Conservation (phyloP, 2,888 invertebrate species). For the Lamellibrachia columna region DNA sequence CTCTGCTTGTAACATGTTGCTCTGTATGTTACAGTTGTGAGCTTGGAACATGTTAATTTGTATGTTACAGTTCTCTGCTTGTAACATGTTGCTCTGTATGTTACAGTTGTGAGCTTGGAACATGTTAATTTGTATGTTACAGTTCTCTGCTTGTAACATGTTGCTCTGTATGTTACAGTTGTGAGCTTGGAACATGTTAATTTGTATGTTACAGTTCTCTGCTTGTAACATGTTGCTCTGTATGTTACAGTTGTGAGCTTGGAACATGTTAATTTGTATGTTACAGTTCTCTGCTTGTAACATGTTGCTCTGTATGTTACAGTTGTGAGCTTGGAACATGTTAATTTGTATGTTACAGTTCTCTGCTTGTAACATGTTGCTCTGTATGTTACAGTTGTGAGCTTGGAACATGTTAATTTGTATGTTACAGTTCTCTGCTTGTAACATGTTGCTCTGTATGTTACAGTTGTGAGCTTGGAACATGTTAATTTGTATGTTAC, state of each 20-base stretch:
- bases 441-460: background rate
- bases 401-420: background rate
- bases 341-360: background rate
- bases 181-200: background rate
- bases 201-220: background rate
- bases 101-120: conserved; percentile 72
- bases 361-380: background rate
- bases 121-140: background rate
- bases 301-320: background rate
- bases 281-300: background rate
- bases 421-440: background rate
- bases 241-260: background rate
- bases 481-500: background rate
- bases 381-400: background rate
- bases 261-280: background rate
- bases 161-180: background rate
- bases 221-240: background rate
- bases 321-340: background rate
- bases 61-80: conserved; percentile 79
- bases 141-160: background rate
- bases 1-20: no score
- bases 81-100: no score
- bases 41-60: no score
- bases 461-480: background rate
- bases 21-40: conserved; percentile 72